These are phyloP conservation scores for Zaprionus ghesquierei DNA, from an alignment of 1,140 invertebrate genomes.

Conservation along the genomic window DNA sequence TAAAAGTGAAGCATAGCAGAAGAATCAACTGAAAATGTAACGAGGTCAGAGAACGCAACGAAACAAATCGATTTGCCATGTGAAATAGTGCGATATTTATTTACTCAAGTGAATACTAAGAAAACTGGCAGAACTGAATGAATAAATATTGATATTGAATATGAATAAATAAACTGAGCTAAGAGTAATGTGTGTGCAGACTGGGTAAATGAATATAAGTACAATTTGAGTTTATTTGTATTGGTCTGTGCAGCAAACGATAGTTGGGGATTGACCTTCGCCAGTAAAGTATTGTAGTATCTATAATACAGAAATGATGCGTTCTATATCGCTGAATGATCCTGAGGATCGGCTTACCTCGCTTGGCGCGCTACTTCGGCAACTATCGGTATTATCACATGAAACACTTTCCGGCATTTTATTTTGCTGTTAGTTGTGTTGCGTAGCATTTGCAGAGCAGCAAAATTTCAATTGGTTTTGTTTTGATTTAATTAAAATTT, in stretches of 20 bases:
- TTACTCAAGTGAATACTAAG: not conserved
- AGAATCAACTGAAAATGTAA: conserved; percentile 34
- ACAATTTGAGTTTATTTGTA: not conserved
- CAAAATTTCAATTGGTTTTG: conserved; percentile 21
- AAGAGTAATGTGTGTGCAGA: conserved; percentile 17
- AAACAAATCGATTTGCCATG: conserved; percentile 11
- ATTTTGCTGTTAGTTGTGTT: not conserved
- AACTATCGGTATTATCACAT: conserved; percentile 54
- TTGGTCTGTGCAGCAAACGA: conserved; percentile 1
- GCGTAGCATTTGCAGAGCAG: conserved; percentile 25
- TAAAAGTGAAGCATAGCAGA: conserved; percentile 7
- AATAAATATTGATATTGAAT: not conserved
- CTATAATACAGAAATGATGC: conserved; percentile 9
- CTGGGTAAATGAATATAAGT: not conserved
- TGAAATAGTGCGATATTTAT: not conserved
- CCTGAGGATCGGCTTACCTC: conserved; percentile 61
- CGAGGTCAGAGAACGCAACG: conserved; percentile 53
- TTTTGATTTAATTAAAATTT: no score
- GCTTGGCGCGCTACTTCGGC: conserved; percentile 18
- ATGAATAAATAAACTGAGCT: conserved; percentile 8
- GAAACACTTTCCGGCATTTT: conserved; percentile 52
- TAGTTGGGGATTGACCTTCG: conserved; percentile 5
- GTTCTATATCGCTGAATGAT: conserved; percentile 38
- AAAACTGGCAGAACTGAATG: not conserved
- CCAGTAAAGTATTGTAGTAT: conserved; percentile 1